Evolutionary conservation across 23 tunicate genomes (phyloP).

Genomic region (Pegea sp.): DNA sequence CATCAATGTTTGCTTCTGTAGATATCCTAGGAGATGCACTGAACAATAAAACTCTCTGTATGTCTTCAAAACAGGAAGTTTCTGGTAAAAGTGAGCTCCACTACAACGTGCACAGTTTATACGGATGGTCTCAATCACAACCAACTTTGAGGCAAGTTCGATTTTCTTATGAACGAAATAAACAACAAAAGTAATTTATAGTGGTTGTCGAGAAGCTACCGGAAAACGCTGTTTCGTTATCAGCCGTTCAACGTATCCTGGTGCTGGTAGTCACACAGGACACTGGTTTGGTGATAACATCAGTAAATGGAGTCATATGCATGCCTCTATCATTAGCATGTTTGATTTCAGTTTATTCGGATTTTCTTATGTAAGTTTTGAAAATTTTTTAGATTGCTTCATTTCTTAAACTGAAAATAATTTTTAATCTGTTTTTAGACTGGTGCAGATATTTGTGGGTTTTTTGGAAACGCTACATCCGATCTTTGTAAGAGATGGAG

Average conservation of each 20-base stretch:
- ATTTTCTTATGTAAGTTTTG: conserved; percentile 29
- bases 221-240: conserved; percentile 90
- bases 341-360: conserved; percentile 64
- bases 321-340: conserved; percentile 32
- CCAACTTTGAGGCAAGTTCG: conserved; percentile 46
- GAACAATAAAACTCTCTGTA: conserved; percentile 41
- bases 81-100: conserved; percentile 7
- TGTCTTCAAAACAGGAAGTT: conserved; percentile 28
- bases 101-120: conserved; percentile 71
- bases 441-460: conserved; percentile 89
- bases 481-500: conserved; percentile 73
- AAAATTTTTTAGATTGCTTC: neutral
- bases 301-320: conserved; percentile 52
- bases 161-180: neutral
- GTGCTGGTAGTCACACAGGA: conserved; percentile 65
- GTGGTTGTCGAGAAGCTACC: conserved; percentile 37
- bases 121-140: conserved; percentile 71
- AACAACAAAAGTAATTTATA: conserved; percentile 3
- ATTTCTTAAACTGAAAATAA: neutral
- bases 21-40: conserved; percentile 7
- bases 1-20: neutral
- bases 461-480: conserved; percentile 41
- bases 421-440: conserved; percentile 20
- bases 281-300: conserved; percentile 98
- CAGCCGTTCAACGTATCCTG: conserved; percentile 85